Evolutionary conservation across 1,140 invertebrate genomes (phyloP).

Genomic region (Ridgeia piscesae): DNA sequence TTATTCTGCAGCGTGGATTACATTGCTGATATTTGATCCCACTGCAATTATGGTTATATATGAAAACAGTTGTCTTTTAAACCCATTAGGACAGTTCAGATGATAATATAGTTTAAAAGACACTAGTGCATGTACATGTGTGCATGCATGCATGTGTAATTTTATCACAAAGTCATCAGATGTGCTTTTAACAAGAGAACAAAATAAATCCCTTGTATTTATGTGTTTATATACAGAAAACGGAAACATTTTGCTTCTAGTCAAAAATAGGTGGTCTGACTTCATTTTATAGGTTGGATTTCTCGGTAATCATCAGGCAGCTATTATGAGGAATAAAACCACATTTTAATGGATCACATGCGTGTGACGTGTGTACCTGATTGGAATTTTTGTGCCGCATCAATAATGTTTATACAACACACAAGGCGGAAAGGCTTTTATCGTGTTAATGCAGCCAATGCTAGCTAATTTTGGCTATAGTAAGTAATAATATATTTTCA

Average conservation of each 20-base stretch:
- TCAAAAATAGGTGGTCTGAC: background rate
- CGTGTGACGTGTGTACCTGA: background rate
- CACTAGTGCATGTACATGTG: too few relatives aligned
- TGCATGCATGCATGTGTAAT: too few relatives aligned
- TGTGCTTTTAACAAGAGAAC: too few relatives aligned
- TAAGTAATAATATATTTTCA: background rate
- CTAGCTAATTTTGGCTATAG: background rate
- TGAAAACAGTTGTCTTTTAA: too few relatives aligned
- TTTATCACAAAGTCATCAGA: too few relatives aligned
- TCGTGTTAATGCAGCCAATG: background rate
- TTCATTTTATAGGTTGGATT: background rate
- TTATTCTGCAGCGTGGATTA: too few relatives aligned
- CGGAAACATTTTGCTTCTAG: background rate
- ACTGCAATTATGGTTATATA: too few relatives aligned
- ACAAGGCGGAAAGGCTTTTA: background rate
- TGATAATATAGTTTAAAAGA: too few relatives aligned
- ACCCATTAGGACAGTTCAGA: too few relatives aligned
- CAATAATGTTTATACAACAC: background rate
- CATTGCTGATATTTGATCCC: too few relatives aligned
- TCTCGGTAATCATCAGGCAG: background rate
- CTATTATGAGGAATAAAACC: background rate
- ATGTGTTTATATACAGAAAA: background rate
- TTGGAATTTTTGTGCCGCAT: background rate
- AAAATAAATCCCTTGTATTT: background rate
- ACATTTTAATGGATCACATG: background rate